Percentiles rank a stretch among this genome's conserved stretches.
Conservation (phyloP, 2,888 invertebrate genomes). For the Macrosoma leucophasiata region DNA sequence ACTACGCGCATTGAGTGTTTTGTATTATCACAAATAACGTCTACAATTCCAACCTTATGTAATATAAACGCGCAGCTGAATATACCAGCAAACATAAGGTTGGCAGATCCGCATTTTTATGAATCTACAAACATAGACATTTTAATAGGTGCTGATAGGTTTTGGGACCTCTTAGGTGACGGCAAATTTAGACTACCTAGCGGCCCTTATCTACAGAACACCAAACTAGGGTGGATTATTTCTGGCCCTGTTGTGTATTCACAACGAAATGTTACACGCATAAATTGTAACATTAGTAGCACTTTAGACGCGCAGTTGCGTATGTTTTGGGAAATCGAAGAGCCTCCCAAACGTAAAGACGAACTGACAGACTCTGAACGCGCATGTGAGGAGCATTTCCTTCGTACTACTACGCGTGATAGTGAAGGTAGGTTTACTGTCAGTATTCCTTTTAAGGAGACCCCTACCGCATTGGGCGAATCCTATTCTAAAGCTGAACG, state of each 20-base stretch:
- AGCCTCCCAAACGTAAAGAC: slow-evolving; percentile 10
- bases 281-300: slow-evolving; percentile 3
- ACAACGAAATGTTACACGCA: slow-evolving; percentile 2
- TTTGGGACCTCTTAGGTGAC: slow-evolving; percentile 13
- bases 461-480: slow-evolving; percentile 18
- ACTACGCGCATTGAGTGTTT: slow-evolving; percentile 3
- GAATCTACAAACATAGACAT: slow-evolving; percentile 5
- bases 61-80: slow-evolving; percentile 1
- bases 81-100: slow-evolving; percentile 2
- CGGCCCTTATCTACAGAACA: slow-evolving; percentile 12
- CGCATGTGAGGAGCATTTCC: slow-evolving; percentile 4
- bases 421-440: slow-evolving; percentile 19
- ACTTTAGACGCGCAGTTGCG: slow-evolving; percentile 6
- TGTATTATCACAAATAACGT: slow-evolving; percentile 1
- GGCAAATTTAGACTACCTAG: slow-evolving; percentile 9
- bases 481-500: slow-evolving; percentile 15
- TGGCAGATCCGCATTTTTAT: slow-evolving; percentile 10
- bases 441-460: slow-evolving; percentile 14
- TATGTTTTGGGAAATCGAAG: slow-evolving; percentile 7
- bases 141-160: slow-evolving; percentile 13
- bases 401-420: slow-evolving; percentile 14
- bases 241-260: slow-evolving; percentile 5
- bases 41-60: slow-evolving; percentile 5
- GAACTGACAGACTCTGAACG: slow-evolving; percentile 5
- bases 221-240: slow-evolving; percentile 11